These are phyloP conservation scores for Drosophila melanosoma DNA, from an alignment of 2,888 invertebrate genomes.

Conservation along the genomic window DNA sequence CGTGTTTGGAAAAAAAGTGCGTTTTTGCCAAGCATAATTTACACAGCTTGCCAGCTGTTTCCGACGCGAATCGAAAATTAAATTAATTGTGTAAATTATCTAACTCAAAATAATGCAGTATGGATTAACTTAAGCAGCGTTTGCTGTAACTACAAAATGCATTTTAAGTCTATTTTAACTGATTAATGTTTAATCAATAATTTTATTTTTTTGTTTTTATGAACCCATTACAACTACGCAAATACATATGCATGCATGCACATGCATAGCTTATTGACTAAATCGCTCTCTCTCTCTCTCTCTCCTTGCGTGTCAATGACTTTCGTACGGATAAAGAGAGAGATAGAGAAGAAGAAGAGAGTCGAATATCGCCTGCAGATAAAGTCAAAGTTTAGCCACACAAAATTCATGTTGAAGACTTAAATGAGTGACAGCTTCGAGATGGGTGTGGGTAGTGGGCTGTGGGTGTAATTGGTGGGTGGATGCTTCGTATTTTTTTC, in stretches of 20 bases:
- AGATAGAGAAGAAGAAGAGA: not conserved
- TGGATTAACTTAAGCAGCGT: not conserved
- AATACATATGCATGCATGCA: not conserved
- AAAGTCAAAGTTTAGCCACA: slow-evolving; percentile 42
- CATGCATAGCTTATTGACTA: slow-evolving; percentile 21
- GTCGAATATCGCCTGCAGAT: slow-evolving; percentile 12
- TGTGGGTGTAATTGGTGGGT: slow-evolving; percentile 3
- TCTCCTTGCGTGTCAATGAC: slow-evolving; percentile 46
- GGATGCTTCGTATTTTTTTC: not conserved
- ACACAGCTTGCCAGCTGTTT: slow-evolving; percentile 26
- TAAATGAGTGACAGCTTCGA: slow-evolving; percentile 1
- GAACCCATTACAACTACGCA: not conserved
- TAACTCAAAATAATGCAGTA: not conserved
- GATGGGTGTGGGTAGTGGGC: slow-evolving; percentile 10
- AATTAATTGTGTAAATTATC: slow-evolving; percentile 1
- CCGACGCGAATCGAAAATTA: not conserved
- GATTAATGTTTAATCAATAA: not conserved
- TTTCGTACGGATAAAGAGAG: slow-evolving; percentile 18
- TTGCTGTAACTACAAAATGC: not conserved
- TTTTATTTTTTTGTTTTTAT: not conserved
- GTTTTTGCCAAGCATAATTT: slow-evolving; percentile 12
- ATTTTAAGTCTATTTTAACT: not conserved
- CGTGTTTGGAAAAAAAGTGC: slow-evolving; percentile 35
- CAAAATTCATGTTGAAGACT: slow-evolving; percentile 35
- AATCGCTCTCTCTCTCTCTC: slow-evolving; percentile 23